Evolutionary conservation across 2,888 invertebrate genomes (phyloP), one percentile per base, ranked within the genome.

Genomic region (Apamea monoglypha): DNA sequence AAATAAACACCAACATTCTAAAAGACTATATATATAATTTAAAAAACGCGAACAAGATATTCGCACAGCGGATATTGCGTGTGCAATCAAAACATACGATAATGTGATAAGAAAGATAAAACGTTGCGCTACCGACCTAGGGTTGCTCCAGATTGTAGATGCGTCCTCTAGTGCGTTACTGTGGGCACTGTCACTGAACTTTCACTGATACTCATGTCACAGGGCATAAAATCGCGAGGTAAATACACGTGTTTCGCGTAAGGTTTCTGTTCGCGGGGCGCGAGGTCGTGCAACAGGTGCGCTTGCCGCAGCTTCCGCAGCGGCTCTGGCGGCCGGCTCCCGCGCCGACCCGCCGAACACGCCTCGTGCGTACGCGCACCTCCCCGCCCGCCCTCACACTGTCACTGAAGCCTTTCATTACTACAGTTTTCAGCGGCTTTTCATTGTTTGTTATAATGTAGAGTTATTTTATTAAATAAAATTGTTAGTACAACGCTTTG

Each of bases 261-360:
- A 77, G 87, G 25, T 68, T 77, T 84, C 72, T 21, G 21, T 84
- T 88, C 82, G 88, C 81, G 74, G 76, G 77, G 83, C 84, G 86
- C 90, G 91, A 74, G 84, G 80, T 88, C 91, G 91, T 84, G 81
- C 87, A 92, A 93, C 95, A 95, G 94, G 96, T 96, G 95, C 94
- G 96, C 90, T 88, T 92, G 93, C 93, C 94, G 94, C 96, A 96
- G 96, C 96, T 95, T 96, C 96, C 95, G 93, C 93, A 91, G 92
- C 94, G 94, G 94, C 92, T 95, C 92, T 96, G 96, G 88, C 92
- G 91, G 86, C 80, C 87, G 89, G 88, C 90, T 86, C 85, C 88
- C 87, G 85, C 90, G 91, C 88, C 82, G 89, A 87, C 84, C 80
- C 89, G 90, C 87, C 80, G 90, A 92, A 92, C 95, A 94, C 94